phyloP scores from a whole-genome alignment of 2,797 vertebrate species.

The Sciurus vulgaris region DNA sequence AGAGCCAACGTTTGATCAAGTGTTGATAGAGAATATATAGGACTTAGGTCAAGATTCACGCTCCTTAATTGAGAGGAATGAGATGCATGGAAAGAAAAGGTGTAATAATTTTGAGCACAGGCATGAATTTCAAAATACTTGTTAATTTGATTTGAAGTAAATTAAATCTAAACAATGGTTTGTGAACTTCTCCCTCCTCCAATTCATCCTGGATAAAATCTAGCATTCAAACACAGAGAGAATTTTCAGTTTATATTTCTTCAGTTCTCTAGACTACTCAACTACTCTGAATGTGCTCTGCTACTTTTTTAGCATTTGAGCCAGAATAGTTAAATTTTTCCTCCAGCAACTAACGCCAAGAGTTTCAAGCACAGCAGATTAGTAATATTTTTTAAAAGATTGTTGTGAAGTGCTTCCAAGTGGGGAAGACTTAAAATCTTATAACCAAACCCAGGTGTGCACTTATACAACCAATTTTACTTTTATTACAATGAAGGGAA shows the following conservation, averaged over 20 bases:
- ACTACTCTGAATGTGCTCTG: background rate
- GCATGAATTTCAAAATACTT: background rate
- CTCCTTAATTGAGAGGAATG: background rate
- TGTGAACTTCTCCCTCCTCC: background rate
- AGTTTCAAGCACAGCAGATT: slow-evolving; percentile 72
- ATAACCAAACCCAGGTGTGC: slow-evolving; percentile 80
- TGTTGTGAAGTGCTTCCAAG: slow-evolving; percentile 79
- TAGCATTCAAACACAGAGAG: background rate
- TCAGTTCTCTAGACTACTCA: background rate
- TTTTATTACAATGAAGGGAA: slow-evolving; percentile 74
- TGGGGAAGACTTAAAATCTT: slow-evolving; percentile 71
- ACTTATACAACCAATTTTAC: slow-evolving; percentile 68
- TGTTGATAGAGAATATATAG: background rate
- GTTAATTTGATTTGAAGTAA: background rate
- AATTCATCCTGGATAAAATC: background rate
- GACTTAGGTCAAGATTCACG: background rate
- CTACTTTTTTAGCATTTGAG: slow-evolving; percentile 39
- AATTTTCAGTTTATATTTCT: background rate
- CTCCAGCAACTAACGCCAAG: slow-evolving; percentile 65
- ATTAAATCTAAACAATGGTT: background rate
- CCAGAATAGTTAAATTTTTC: slow-evolving; percentile 43
- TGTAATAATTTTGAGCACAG: background rate
- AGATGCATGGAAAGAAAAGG: background rate
- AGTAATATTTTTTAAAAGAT: slow-evolving; percentile 74
- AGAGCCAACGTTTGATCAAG: background rate